These are phyloP conservation scores for Gisinianus flammeolus DNA, from an alignment of 2,888 invertebrate genomes.

Conservation along the genomic window DNA sequence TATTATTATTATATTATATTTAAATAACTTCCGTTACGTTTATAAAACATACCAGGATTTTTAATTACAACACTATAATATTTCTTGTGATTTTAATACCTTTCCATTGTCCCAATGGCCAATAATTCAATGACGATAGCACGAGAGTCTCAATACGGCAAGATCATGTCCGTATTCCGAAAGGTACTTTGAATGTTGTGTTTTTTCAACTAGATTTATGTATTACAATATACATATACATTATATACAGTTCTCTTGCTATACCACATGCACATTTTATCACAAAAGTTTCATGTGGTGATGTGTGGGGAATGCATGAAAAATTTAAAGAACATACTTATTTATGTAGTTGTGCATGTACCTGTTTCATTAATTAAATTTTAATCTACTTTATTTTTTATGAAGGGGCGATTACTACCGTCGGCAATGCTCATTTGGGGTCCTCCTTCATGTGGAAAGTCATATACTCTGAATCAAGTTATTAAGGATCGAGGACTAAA, in stretches of 20 bases:
- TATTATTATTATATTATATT: not conserved
- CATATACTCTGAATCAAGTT: constrained; percentile 6
- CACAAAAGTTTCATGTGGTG: no score
- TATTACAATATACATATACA: not conserved
- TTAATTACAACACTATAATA: no score
- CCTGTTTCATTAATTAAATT: not conserved
- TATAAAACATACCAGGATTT: no score
- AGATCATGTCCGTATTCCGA: not conserved
- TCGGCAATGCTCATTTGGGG: constrained; percentile 31
- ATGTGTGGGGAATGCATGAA: not conserved
- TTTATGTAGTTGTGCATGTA: not conserved
- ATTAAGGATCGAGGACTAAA: not conserved
- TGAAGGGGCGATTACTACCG: constrained; percentile 24
- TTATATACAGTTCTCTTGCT: no score
- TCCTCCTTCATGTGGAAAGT: constrained; percentile 31
- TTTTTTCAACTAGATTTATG: not conserved
- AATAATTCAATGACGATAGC: no score
- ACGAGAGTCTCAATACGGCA: constrained; percentile 2
- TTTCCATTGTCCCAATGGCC: no score
- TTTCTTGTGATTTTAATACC: not conserved
- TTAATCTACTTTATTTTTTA: not conserved
- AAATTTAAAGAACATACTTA: not conserved
- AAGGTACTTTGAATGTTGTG: no score
- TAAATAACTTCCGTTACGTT: not conserved
- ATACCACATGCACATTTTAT: no score